Evolutionary conservation across 2,113 vertebrate genomes (phyloP), one percentile per base, ranked within the genome.

Genomic region (Ciconia stormi): DNA sequence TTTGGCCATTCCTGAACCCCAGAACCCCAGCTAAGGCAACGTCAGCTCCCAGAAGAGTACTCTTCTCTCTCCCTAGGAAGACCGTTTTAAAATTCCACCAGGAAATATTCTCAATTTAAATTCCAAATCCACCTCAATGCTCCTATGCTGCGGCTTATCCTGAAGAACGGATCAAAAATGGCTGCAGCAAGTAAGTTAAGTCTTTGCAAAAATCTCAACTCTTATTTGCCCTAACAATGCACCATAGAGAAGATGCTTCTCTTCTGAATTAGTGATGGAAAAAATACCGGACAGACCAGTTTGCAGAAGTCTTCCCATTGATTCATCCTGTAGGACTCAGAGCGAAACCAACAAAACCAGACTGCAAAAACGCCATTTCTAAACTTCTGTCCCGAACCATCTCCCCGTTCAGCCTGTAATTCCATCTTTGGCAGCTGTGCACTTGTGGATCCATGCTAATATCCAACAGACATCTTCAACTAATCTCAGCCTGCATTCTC

Each of bases 401-500:
- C 23, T 80, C 76, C 38, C 32, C 2, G 1, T 62, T 84, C 72
- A 50, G 36, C 47, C 49, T 84, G 83, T 81, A 93, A 96, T 95
- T 95, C 76, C 93, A 87, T 92, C 89, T 89, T 72, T 42, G 81
- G 56, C 95, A 97, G 91, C 89, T 95, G 94, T 76, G 91, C 61
- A 38, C 40, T 92, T 91, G 56, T 67, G 40, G 69, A 91, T 89
- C 73, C 73, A 71, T 49, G 42, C 56, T 82, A 94, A 95, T 46
- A 92, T 40, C 86, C 81, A 86, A 73, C 55, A 91, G 87, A 79
- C 49, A 89, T 84, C 27, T 92, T 87, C 62, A 76, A n/a, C 87
- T 96, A 96, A 95, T 97, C 95, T 72, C 83, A 89, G 87, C 80
- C 94, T 96, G 89, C 86, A 95, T 95, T 92, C 91, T 91, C 52